Evolutionary conservation across 2,113 vertebrate genomes (phyloP).

Genomic region (Caranx melampygus): DNA sequence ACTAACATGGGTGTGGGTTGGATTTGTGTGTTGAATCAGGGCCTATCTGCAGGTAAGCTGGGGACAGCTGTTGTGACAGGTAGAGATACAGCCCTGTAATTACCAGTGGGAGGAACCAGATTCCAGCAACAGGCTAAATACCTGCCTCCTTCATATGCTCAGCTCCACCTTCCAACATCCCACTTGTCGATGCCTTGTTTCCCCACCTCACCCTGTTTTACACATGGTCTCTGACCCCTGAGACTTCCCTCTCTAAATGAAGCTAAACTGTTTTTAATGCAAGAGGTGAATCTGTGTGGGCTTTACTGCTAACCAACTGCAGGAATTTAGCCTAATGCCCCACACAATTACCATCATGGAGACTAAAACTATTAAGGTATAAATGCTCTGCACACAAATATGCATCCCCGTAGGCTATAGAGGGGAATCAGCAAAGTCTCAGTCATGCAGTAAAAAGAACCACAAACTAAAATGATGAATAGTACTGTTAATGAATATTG

Average conservation of each 20-base stretch:
- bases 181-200: slow-evolving; percentile 37
- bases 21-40: slow-evolving; percentile 79
- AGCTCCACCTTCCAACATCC: slow-evolving; percentile 58
- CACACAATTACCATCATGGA: slow-evolving; percentile 51
- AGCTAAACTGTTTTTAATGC: slow-evolving; percentile 13
- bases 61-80: slow-evolving; percentile 85
- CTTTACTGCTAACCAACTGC: slow-evolving; percentile 35
- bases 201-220: slow-evolving; percentile 15
- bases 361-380: slow-evolving; percentile 55
- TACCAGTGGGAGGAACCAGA: slow-evolving; percentile 79
- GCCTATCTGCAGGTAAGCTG: slow-evolving; percentile 78
- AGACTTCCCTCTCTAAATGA: slow-evolving; percentile 9
- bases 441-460: slow-evolving; percentile 30
- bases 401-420: slow-evolving; percentile 25
- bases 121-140: slow-evolving; percentile 81
- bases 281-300: slow-evolving; percentile 40
- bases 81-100: slow-evolving; percentile 81
- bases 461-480: slow-evolving; percentile 19
- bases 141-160: slow-evolving; percentile 62
- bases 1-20: slow-evolving; percentile 71
- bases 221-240: background rate
- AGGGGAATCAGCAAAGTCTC: slow-evolving; percentile 40
- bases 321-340: slow-evolving; percentile 59
- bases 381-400: slow-evolving; percentile 49
- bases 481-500: slow-evolving; percentile 34